phyloP scores from a whole-genome alignment of 2,797 vertebrate genomes.

The Trachurus trachurus region DNA sequence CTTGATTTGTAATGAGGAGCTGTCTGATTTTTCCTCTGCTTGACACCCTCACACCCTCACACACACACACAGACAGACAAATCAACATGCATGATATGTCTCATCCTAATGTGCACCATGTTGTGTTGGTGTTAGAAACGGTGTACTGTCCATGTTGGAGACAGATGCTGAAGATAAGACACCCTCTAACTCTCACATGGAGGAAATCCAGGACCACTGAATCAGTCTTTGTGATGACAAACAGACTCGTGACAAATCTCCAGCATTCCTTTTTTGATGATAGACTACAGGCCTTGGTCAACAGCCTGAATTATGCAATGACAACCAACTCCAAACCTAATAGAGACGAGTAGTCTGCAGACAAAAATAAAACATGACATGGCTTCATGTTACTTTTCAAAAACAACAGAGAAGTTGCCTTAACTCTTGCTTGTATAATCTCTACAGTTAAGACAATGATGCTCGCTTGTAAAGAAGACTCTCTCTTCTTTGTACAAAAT shows the following conservation, averaged over 20 bases:
- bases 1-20: conserved; percentile 9
- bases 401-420: conserved; percentile 88
- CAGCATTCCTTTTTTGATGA: conserved; percentile 73
- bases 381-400: conserved; percentile 81
- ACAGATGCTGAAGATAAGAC: conserved; percentile 37
- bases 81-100: conserved; percentile 33
- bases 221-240: conserved; percentile 56
- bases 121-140: conserved; percentile 28
- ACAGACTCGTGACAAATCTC: conserved; percentile 66
- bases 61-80: conserved; percentile 31
- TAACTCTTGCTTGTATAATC: conserved; percentile 89
- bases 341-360: conserved; percentile 61
- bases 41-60: conserved; percentile 1
- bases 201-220: conserved; percentile 51
- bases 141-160: conserved; percentile 33
- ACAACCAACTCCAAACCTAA: conserved; percentile 73
- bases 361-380: conserved; percentile 67
- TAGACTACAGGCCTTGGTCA: conserved; percentile 72
- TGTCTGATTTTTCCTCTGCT: conserved; percentile 20
- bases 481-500: conserved; percentile 85
- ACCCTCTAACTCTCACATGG: conserved; percentile 34
- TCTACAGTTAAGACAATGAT: conserved; percentile 83
- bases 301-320: conserved; percentile 86
- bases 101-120: conserved; percentile 29
- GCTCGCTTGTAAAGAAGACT: conserved; percentile 78